Conservation (phyloP, 2,888 invertebrate genomes). For the Apodemia duryi region DNA sequence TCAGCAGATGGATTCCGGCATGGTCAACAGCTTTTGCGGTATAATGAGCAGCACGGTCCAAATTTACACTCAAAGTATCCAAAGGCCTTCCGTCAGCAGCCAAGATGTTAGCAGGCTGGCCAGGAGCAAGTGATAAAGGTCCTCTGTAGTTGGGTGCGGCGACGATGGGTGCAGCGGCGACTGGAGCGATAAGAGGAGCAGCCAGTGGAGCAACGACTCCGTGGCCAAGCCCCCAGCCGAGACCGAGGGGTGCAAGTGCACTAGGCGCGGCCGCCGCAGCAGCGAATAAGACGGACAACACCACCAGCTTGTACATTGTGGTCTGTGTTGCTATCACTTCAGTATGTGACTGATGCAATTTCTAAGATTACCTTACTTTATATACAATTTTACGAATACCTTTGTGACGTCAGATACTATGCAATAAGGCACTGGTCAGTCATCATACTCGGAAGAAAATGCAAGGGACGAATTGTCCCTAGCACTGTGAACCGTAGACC, state of each 20-base stretch:
- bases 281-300: slow-evolving; percentile 81
- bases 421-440: slow-evolving; percentile 33
- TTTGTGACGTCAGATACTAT: slow-evolving; percentile 43
- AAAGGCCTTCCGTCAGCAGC: slow-evolving; percentile 69
- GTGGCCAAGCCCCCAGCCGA: slow-evolving; percentile 31
- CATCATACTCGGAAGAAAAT: slow-evolving; percentile 35
- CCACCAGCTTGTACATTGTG: slow-evolving; percentile 80
- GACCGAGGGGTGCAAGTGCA: slow-evolving; percentile 38
- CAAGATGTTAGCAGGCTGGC: slow-evolving; percentile 66
- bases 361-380: slow-evolving; percentile 50
- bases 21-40: slow-evolving; percentile 59
- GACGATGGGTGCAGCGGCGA: slow-evolving; percentile 33
- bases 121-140: slow-evolving; percentile 65
- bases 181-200: slow-evolving; percentile 24
- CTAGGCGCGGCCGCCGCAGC: slow-evolving; percentile 73
- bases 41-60: slow-evolving; percentile 63
- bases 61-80: slow-evolving; percentile 68
- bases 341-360: slow-evolving; percentile 57
- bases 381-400: slow-evolving; percentile 66
- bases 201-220: slow-evolving; percentile 23
- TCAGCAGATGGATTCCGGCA: slow-evolving; percentile 48
- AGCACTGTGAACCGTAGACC: background rate
- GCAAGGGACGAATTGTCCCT: slow-evolving; percentile 35
- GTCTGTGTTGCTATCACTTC: slow-evolving; percentile 69
- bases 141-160: slow-evolving; percentile 54